Percentiles rank a stretch among this genome's conserved stretches.
Conservation (phyloP, 2,888 invertebrate genomes). For the Acleris literana region DNA sequence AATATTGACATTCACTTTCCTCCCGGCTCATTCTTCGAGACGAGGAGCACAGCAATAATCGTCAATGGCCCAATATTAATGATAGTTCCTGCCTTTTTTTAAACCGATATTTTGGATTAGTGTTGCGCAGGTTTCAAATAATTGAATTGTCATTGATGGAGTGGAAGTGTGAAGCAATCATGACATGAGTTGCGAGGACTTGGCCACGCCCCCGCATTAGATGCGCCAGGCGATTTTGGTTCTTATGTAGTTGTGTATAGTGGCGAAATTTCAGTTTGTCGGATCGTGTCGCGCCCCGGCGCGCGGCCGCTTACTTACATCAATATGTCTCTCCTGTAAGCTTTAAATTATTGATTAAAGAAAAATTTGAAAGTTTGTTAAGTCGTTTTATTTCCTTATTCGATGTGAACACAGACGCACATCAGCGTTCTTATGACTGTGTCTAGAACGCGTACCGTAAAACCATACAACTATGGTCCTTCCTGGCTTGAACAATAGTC, state of each 20-base stretch:
- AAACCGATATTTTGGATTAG: slow-evolving; percentile 6
- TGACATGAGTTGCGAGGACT: slow-evolving; percentile 26
- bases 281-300: slow-evolving; percentile 41
- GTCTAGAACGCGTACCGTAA: too few relatives aligned
- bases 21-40: neutral
- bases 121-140: slow-evolving; percentile 23
- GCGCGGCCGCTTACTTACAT: slow-evolving; percentile 52
- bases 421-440: too few relatives aligned
- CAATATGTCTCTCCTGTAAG: slow-evolving; percentile 77
- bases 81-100: neutral
- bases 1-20: neutral
- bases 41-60: neutral
- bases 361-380: slow-evolving; percentile 73
- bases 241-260: slow-evolving; percentile 51
- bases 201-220: slow-evolving; percentile 26
- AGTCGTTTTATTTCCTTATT: slow-evolving; percentile 60
- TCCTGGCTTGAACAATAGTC: too few relatives aligned
- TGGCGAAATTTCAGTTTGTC: slow-evolving; percentile 63
- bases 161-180: slow-evolving; percentile 35
- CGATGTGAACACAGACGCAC: neutral
- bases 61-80: neutral
- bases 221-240: slow-evolving; percentile 45
- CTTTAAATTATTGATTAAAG: slow-evolving; percentile 83
- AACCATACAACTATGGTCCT: too few relatives aligned
- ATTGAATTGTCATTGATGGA: slow-evolving; percentile 24